Conservation (phyloP, 2,888 invertebrate genomes). For the Lasiommata megera region DNA sequence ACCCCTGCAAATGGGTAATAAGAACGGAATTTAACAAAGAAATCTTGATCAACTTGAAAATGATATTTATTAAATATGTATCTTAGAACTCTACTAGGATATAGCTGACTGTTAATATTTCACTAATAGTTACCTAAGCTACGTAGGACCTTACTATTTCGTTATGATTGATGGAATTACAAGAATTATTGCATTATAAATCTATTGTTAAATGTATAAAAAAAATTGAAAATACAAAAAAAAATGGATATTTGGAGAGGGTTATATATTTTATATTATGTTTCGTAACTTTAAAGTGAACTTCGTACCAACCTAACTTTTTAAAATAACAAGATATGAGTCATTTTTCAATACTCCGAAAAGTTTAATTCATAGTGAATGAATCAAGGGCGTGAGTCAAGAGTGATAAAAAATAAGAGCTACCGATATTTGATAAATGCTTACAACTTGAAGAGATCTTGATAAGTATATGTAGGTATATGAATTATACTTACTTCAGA, state of each 20-base stretch:
- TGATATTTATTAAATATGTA: background rate
- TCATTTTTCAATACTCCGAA: conserved; percentile 22
- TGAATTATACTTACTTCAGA: too few species aligned
- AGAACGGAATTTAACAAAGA: background rate
- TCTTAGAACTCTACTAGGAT: background rate
- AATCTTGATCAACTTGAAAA: background rate
- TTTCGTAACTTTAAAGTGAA: background rate
- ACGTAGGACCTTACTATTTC: too few species aligned
- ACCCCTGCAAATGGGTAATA: conserved; percentile 33
- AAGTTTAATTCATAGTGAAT: background rate
- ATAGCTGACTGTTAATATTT: too few species aligned
- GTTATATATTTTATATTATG: background rate
- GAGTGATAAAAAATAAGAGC: conserved; percentile 1
- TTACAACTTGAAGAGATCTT: background rate
- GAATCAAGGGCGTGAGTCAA: background rate
- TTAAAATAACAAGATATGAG: background rate
- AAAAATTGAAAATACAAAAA: too few species aligned
- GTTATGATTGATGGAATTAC: too few species aligned
- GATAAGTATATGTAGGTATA: background rate
- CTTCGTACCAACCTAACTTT: background rate
- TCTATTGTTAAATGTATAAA: too few species aligned
- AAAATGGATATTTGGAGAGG: too few species aligned
- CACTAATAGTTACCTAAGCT: too few species aligned
- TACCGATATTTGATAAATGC: background rate
- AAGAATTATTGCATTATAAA: too few species aligned